A percentile compares a stretch with the other conserved stretches of the same genome.
Conservation (phyloP, 2,888 invertebrate genomes). For the Pristionchus japonicus region DNA sequence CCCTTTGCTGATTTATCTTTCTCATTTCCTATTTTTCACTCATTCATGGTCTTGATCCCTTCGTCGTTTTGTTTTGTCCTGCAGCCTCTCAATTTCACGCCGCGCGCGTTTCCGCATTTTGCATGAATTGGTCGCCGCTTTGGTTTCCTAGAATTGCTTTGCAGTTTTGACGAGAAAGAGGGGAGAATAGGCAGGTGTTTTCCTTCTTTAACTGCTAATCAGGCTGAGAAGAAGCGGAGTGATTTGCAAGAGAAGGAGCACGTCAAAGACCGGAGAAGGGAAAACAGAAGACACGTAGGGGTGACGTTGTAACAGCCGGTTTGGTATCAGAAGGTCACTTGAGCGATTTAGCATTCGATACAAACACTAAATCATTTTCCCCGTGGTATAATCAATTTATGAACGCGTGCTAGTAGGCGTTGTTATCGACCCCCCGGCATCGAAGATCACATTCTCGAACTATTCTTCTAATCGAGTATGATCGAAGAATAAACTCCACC, state of each 20-base stretch:
- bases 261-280: neutral
- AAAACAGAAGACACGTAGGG: neutral
- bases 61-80: neutral
- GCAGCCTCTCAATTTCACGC: neutral
- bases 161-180: neutral
- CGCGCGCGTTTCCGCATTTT: neutral
- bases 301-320: too few species aligned
- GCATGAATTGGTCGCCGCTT: neutral
- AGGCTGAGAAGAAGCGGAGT: too few species aligned
- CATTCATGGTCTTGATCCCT: neutral
- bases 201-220: neutral
- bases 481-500: too few species aligned
- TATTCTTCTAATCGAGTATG: too few species aligned
- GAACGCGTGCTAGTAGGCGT: too few species aligned
- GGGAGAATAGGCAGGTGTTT: neutral
- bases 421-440: too few species aligned
- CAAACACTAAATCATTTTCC: too few species aligned
- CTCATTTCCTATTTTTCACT: neutral
- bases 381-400: too few species aligned
- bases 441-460: too few species aligned
- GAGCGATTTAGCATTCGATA: too few species aligned
- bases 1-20: neutral
- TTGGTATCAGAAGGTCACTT: too few species aligned
- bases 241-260: neutral
- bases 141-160: neutral